A percentile compares a stretch with the other conserved stretches of the same genome.
Conservation (phyloP, 2,888 invertebrate species). For the Phragmatobia fuliginosa region DNA sequence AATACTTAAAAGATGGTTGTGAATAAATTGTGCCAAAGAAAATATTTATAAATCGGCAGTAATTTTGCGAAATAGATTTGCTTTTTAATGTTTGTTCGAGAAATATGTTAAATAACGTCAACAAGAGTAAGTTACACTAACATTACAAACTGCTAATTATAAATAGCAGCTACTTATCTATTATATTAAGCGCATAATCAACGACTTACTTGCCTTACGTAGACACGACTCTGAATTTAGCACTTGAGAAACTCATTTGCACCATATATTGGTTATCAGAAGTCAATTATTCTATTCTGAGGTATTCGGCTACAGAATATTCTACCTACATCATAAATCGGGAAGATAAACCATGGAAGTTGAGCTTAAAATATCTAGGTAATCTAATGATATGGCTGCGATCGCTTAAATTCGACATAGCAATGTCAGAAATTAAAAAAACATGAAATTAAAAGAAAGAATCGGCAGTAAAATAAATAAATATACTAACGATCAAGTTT, state of each 20-base stretch:
- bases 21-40: conserved; percentile 14
- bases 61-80: background rate
- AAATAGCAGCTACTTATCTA: conserved; percentile 41
- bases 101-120: conserved; percentile 9
- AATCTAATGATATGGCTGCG: conserved; percentile 74
- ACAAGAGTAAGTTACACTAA: conserved; percentile 14
- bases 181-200: conserved; percentile 47
- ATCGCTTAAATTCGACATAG: conserved; percentile 67
- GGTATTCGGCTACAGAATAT: conserved; percentile 45
- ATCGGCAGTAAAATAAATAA: conserved; percentile 38
- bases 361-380: conserved; percentile 62
- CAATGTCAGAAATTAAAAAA: conserved; percentile 40
- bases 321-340: conserved; percentile 42
- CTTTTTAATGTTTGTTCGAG: background rate
- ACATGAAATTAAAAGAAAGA: conserved; percentile 22
- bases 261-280: conserved; percentile 18
- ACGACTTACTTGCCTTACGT: conserved; percentile 30
- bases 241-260: conserved; percentile 29
- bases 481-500: conserved; percentile 56
- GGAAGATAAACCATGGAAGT: conserved; percentile 55
- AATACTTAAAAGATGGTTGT: background rate
- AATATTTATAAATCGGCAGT: background rate
- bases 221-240: conserved; percentile 30
- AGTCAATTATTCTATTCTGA: conserved; percentile 30
- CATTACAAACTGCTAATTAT: conserved; percentile 26